Base-by-base conservation (phyloP, 2,113 vertebrate species). In the Noturus placidus region DNA sequence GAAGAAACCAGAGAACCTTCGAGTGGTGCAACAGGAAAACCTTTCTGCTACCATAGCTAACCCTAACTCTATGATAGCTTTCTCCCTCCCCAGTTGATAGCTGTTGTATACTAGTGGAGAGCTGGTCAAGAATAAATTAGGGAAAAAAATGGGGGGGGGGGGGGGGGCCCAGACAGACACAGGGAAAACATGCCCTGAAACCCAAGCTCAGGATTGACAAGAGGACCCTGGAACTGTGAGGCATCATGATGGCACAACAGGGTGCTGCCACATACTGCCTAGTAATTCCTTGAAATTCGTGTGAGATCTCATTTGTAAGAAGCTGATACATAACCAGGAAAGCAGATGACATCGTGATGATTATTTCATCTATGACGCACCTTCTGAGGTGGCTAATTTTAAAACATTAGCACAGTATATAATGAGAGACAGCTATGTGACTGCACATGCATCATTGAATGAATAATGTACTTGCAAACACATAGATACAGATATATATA, bases 91-190 rank as follows among this genome's bases (percentile, higher is more conserved):
- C 15, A 11, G 14, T 52, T 78, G 14, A 11, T 25, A 78, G 46
- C 76, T 52, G 76, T 78, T 1, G 11, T 14, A 15, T n/a, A 5
- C n/a, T 13, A 14, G 76, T 5, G 7, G 46, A 50, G 25, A 78
- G 38, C 76, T 78, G 76, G 76, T 25, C 25, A 78, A 78, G 76
- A 78, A 13, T 52, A n/a, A 78, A 52, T 78, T 50, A 17, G 25
- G 76, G 13, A 54, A 50, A 30, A 79, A 54, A 30, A 56, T 3
- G 19, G 8, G 7, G 46, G 46, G 46, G 46, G 38, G 38, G 38
- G 7, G 7, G 0, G 7, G n/a, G n/a, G 5, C 25, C 14, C 14
- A 78, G 14, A 17, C 46, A 52, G 46, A 54, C 14, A 30, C 25
- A 30, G 22, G 1, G 25, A 50, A 13, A 46, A 50, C 74, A 50